phyloP scores from a whole-genome alignment of 2,797 vertebrate species.

The Acanthiza pusilla region DNA sequence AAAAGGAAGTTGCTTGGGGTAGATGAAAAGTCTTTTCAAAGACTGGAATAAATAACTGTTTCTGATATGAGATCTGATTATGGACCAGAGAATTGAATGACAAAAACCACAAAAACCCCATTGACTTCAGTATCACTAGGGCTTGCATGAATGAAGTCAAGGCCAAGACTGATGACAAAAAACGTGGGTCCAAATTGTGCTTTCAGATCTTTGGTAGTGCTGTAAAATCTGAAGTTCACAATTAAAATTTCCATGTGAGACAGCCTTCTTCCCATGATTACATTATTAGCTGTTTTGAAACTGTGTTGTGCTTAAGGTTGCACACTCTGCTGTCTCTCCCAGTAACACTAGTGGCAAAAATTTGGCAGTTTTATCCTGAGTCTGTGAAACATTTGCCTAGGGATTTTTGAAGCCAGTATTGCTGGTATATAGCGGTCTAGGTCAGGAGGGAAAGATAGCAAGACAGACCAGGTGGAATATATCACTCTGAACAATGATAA shows the following conservation, averaged over 20 bases:
- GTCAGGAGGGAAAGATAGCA: neutral
- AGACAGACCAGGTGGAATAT: neutral
- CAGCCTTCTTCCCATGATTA: neutral
- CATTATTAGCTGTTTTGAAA: neutral
- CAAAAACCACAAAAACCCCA: neutral
- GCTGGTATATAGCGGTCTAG: neutral
- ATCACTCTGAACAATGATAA: fast-evolving
- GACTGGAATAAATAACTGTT: neutral
- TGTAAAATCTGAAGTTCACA: neutral
- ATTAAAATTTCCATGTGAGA: neutral
- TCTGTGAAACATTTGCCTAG: neutral
- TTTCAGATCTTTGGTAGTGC: neutral
- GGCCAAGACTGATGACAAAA: neutral
- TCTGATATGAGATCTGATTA: neutral
- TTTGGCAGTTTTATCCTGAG: neutral
- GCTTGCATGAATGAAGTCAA: neutral
- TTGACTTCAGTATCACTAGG: neutral
- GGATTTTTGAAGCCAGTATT: neutral
- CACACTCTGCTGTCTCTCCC: neutral
- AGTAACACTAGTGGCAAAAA: neutral
- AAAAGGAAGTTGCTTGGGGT: neutral
- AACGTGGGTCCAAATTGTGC: neutral
- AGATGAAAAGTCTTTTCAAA: neutral
- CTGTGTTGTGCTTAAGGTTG: neutral
- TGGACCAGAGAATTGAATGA: neutral